phyloP scores from a whole-genome alignment of 2,113 vertebrate species.

The Cynopterus brachyotis region DNA sequence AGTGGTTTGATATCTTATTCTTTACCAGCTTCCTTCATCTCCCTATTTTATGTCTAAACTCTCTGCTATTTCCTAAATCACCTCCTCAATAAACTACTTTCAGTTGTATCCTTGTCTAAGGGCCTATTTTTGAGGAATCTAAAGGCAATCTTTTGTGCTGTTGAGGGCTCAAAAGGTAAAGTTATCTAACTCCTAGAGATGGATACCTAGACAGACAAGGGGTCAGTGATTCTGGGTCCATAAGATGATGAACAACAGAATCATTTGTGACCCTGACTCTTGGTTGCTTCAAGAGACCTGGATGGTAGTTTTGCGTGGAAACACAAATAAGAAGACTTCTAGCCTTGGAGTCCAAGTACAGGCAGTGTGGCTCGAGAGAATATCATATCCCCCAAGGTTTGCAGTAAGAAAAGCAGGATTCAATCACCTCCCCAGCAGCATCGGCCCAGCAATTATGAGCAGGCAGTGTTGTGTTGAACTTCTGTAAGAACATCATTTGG shows the following conservation, averaged over 20 bases:
- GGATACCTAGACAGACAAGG: background rate
- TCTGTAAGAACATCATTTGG: background rate
- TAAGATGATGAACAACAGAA: background rate
- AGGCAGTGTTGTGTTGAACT: background rate
- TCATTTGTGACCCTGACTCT: background rate
- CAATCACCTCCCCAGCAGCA: background rate
- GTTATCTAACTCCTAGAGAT: background rate
- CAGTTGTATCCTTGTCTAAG: background rate
- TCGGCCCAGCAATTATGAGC: background rate
- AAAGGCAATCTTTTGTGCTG: background rate
- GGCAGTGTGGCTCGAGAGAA: background rate
- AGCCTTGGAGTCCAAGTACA: background rate
- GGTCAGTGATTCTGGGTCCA: background rate
- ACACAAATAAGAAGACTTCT: background rate
- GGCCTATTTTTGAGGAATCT: background rate
- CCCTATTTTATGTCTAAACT: background rate
- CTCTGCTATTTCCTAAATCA: background rate
- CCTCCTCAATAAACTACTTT: background rate
- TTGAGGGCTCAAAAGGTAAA: background rate
- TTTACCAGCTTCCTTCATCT: background rate
- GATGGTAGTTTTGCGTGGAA: background rate
- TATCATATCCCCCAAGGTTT: background rate
- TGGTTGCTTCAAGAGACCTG: background rate
- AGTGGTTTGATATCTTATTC: background rate
- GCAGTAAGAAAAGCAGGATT: background rate